These are phyloP conservation scores for Lophura nycthemera DNA, from an alignment of 2,113 vertebrate species.

Conservation along the genomic window DNA sequence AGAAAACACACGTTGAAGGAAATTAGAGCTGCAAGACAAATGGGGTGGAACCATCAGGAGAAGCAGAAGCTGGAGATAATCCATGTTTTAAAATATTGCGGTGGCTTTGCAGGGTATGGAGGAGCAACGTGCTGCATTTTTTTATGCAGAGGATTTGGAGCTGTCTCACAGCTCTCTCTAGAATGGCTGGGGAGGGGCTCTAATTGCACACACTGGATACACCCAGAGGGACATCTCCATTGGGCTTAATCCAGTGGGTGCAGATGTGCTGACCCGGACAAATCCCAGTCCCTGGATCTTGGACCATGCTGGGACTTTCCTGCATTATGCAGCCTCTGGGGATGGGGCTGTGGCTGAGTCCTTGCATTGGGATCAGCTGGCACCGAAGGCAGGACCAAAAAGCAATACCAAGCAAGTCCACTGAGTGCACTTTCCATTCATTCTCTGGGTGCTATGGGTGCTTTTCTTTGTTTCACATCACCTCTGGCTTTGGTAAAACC, in stretches of 20 bases:
- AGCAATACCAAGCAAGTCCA: no score
- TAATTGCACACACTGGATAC: rapidly evolving
- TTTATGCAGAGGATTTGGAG: neutral
- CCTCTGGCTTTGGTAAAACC: neutral
- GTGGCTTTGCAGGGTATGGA: neutral
- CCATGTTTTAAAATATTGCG: neutral
- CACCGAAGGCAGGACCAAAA: neutral
- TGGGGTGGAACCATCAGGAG: slow-evolving; percentile 37
- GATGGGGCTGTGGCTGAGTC: neutral
- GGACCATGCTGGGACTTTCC: rapidly evolving
- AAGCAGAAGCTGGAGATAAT: slow-evolving; percentile 52
- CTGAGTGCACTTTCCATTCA: neutral
- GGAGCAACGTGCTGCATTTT: rapidly evolving
- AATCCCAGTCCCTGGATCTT: neutral
- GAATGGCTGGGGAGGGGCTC: neutral
- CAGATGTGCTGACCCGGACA: neutral
- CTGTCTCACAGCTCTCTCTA: neutral
- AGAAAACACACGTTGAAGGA: slow-evolving; percentile 52
- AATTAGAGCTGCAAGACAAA: slow-evolving; percentile 58
- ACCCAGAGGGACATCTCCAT: rapidly evolving
- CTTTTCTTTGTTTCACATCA: neutral
- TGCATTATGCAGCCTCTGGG: no score
- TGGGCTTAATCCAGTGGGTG: rapidly evolving
- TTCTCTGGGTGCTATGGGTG: neutral
- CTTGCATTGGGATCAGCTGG: neutral